Conservation (phyloP, 2,888 invertebrate genomes). For the Trissolcus japonicus region DNA sequence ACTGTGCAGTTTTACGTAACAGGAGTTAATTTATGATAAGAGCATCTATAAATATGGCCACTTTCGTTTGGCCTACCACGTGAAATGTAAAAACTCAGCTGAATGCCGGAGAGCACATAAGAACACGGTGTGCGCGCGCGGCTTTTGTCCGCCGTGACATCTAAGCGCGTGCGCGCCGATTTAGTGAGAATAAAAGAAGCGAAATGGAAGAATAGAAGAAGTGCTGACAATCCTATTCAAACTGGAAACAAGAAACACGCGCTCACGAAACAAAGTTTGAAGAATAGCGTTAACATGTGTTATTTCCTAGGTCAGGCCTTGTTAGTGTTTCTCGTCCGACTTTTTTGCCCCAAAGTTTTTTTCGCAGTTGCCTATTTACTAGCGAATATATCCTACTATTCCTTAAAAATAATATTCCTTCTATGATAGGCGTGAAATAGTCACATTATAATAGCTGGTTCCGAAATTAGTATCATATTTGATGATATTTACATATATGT, state of each 20-base stretch:
- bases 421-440: conserved; percentile 38
- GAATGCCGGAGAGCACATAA: conserved; percentile 37
- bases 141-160: conserved; percentile 55
- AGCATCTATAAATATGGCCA: conserved; percentile 35
- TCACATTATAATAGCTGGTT: conserved; percentile 30
- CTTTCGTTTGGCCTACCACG: conserved; percentile 38
- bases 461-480: not conserved
- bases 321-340: conserved; percentile 40
- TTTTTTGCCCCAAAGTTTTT: conserved; percentile 30
- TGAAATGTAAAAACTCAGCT: conserved; percentile 49
- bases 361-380: conserved; percentile 41
- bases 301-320: conserved; percentile 55
- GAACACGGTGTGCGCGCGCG: conserved; percentile 38
- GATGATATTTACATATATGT: conserved; percentile 20
- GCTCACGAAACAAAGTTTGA: conserved; percentile 56
- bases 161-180: conserved; percentile 56
- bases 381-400: conserved; percentile 36
- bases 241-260: conserved; percentile 55
- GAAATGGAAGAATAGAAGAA: conserved; percentile 54
- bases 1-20: not conserved
- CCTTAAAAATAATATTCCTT: conserved; percentile 9
- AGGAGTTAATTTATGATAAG: conserved; percentile 44
- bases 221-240: conserved; percentile 59
- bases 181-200: conserved; percentile 56
- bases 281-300: conserved; percentile 52